Conservation (phyloP, 2,113 vertebrate genomes). For the Sinocyclocheilus grahami region DNA sequence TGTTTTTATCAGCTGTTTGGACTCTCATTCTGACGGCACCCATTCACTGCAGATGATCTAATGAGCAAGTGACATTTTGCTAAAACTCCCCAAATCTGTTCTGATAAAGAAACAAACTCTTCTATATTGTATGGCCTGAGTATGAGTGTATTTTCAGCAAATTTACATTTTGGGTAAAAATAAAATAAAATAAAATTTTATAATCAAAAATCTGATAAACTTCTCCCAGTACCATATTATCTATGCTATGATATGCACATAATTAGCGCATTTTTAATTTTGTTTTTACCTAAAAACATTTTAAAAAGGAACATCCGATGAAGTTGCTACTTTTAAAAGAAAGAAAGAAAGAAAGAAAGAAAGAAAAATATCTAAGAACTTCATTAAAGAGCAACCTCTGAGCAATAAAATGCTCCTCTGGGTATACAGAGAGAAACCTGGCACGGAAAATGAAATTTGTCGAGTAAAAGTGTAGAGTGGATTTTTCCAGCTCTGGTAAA, state of each 20-base stretch:
- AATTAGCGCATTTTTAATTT: not conserved
- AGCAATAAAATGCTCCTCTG: not conserved
- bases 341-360: too few relatives aligned
- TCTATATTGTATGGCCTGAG: not conserved
- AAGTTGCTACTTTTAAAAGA: not conserved
- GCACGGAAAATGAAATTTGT: slow-evolving; percentile 7
- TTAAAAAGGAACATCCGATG: too few relatives aligned
- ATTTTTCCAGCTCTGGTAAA: slow-evolving; percentile 13
- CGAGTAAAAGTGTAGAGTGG: not conserved
- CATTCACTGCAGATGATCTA: not conserved
- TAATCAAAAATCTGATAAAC: not conserved
- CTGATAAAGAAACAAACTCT: not conserved
- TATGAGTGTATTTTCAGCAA: not conserved
- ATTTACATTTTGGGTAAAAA: too few relatives aligned
- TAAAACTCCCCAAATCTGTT: not conserved
- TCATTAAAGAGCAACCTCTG: not conserved
- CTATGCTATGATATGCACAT: not conserved
- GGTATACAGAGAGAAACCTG: not conserved
- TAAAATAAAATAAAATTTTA: too few relatives aligned
- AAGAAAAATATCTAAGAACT: not conserved
- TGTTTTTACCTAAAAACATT: too few relatives aligned
- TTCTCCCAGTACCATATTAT: not conserved
- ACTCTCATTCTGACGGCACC: not conserved
- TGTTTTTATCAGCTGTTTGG: not conserved
- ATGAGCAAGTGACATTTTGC: too few relatives aligned